phyloP scores from a whole-genome alignment of 2,797 vertebrate genomes.

The Hemitrygon akajei region DNA sequence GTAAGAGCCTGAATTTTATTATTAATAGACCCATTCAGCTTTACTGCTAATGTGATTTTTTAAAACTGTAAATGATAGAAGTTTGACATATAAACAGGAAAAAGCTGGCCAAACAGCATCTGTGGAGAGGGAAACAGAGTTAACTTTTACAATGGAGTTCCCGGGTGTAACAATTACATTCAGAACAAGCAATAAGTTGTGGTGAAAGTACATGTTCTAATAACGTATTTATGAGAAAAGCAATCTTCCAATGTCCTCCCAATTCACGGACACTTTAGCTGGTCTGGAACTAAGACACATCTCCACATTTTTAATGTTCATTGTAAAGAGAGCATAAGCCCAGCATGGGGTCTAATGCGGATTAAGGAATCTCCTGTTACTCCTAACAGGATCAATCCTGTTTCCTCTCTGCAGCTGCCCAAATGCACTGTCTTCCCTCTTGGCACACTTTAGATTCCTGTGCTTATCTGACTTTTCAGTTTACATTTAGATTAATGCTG shows the following conservation, averaged over 20 bases:
- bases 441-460: not conserved
- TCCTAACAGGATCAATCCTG: not conserved
- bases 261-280: not conserved
- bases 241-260: not conserved
- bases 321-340: not conserved
- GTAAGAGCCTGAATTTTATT: too few relatives aligned
- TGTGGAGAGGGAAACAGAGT: too few relatives aligned
- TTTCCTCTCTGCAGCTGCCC: not conserved
- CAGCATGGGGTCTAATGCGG: not conserved
- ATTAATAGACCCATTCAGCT: too few relatives aligned
- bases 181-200: too few relatives aligned
- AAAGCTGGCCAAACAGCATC: too few relatives aligned
- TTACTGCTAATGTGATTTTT: too few relatives aligned
- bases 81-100: too few relatives aligned
- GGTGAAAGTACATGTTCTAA: not conserved
- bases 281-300: not conserved
- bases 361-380: not conserved
- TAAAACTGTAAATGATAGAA: too few relatives aligned
- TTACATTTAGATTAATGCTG: not conserved
- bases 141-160: too few relatives aligned
- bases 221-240: not conserved
- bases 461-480: constrained; percentile 7
- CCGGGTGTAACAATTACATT: too few relatives aligned
- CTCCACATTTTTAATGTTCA: not conserved
- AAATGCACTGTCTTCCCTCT: not conserved